A percentile compares a stretch with the other conserved stretches of the same genome.
Evolutionary conservation across 2,888 invertebrate species (phyloP).

Genomic region (Caenorhabditis japonica): DNA sequence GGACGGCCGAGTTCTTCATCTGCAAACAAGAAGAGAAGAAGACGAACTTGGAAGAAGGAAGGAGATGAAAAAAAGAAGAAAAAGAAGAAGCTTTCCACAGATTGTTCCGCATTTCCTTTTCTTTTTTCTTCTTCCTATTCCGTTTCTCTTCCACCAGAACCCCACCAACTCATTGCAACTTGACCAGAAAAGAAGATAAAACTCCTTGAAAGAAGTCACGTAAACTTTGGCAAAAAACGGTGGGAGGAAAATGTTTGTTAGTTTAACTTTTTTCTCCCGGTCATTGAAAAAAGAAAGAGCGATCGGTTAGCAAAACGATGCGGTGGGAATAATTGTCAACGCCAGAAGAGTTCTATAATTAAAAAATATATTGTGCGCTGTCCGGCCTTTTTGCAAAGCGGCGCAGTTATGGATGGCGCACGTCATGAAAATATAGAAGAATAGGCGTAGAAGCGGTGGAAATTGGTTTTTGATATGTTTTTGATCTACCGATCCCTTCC

Average conservation of each 20-base stretch:
- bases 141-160: constrained; percentile 14
- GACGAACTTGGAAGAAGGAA: constrained; percentile 15
- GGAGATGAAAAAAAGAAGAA: constrained; percentile 14
- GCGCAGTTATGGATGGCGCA: no score
- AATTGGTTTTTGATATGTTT: no score
- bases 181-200: no score
- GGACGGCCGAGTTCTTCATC: not conserved
- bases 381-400: no score
- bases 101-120: constrained; percentile 26
- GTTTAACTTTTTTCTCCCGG: constrained; percentile 4
- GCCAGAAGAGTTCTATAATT: constrained; percentile 42
- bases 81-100: constrained; percentile 16
- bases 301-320: no score
- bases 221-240: constrained; percentile 2
- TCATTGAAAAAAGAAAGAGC: not conserved
- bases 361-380: constrained; percentile 28
- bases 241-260: not conserved
- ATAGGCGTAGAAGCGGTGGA: no score
- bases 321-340: constrained; percentile 38
- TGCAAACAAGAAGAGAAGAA: constrained; percentile 6
- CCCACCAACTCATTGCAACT: no score
- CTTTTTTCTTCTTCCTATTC: constrained; percentile 9
- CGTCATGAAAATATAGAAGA: no score
- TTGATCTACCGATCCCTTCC: no score
- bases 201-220: constrained; percentile 34